Conservation (phyloP, 2,888 invertebrate species). For the Orgyia antiqua region DNA sequence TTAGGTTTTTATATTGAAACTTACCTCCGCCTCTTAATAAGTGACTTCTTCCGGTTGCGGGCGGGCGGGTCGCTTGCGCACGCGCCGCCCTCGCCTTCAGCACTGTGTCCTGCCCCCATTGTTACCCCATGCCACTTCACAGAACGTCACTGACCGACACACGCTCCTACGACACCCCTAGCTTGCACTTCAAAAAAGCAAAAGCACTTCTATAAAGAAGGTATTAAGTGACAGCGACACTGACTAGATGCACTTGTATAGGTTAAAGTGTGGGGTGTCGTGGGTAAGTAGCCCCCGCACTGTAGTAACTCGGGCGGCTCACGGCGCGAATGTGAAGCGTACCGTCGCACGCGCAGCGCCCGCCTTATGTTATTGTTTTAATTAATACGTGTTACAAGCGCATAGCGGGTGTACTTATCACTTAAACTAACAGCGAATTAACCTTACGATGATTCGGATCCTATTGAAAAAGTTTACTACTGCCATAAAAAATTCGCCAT, state of each 20-base stretch:
- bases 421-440: too few relatives aligned
- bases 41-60: constrained; percentile 55
- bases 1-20: too few relatives aligned
- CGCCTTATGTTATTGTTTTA: constrained; percentile 51
- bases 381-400: constrained; percentile 51
- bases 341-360: constrained; percentile 64
- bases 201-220: constrained; percentile 6
- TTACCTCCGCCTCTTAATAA: constrained; percentile 68
- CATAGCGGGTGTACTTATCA: constrained; percentile 16
- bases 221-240: constrained; percentile 19
- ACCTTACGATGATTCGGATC: too few relatives aligned
- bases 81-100: constrained; percentile 68
- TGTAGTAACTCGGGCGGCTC: constrained; percentile 59
- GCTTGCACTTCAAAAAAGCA: constrained; percentile 4
- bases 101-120: constrained; percentile 75
- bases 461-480: too few relatives aligned
- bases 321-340: constrained; percentile 71
- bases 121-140: constrained; percentile 67
- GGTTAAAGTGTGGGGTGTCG: constrained; percentile 40
- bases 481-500: too few relatives aligned
- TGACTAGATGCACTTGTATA: constrained; percentile 6
- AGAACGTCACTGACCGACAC: constrained; percentile 65
- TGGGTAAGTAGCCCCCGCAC: constrained; percentile 40
- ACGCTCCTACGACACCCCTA: constrained; percentile 52
- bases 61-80: constrained; percentile 73